phyloP scores from a whole-genome alignment of 2,797 vertebrate species.

The Pipistrellus kuhlii region DNA sequence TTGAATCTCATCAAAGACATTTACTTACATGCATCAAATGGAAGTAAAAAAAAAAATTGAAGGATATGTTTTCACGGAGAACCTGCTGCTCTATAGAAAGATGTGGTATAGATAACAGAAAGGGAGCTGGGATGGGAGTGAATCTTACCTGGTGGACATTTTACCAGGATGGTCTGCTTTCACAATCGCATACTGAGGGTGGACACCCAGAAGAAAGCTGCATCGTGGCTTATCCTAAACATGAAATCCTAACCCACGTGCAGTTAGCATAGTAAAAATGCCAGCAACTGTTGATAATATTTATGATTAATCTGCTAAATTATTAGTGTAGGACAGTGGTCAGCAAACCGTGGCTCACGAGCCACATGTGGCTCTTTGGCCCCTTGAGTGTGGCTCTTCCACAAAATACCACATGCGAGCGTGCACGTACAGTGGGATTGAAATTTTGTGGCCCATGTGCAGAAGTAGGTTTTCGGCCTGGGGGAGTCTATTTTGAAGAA shows the following conservation, averaged over 20 bases:
- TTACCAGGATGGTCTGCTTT: background rate
- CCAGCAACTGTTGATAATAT: constrained; percentile 23
- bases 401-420: too few relatives aligned
- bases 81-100: background rate
- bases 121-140: background rate
- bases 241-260: background rate
- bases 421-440: too few relatives aligned
- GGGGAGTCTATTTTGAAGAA: too few relatives aligned
- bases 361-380: too few relatives aligned
- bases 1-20: constrained; percentile 40
- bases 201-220: background rate
- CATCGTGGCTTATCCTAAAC: background rate
- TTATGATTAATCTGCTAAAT: constrained; percentile 22
- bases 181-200: background rate
- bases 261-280: background rate
- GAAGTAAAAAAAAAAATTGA: constrained; percentile 32
- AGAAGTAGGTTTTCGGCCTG: too few relatives aligned
- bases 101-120: background rate
- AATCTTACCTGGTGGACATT: background rate
- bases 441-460: too few relatives aligned
- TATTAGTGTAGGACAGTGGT: background rate
- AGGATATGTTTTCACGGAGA: background rate
- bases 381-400: too few relatives aligned
- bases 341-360: too few relatives aligned
- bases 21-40: constrained; percentile 40